Evolutionary conservation across 1,140 invertebrate species (phyloP).

Genomic region (Plutomurus gul): DNA sequence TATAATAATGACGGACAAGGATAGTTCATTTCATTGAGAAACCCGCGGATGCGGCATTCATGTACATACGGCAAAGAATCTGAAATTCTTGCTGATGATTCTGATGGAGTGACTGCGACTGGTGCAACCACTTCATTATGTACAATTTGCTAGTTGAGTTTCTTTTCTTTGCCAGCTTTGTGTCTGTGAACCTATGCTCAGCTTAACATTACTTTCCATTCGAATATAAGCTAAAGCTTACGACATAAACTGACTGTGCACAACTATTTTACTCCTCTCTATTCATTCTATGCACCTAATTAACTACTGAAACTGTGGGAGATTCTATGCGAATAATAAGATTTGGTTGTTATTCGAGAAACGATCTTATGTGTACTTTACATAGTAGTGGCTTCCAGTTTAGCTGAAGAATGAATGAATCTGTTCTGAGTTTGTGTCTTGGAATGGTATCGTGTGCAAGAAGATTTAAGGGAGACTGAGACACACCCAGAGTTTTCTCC

Average conservation of each 20-base stretch:
- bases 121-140: slow-evolving; percentile 37
- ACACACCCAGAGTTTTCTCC: slow-evolving; percentile 31
- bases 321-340: slow-evolving; percentile 8
- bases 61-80: slow-evolving; percentile 2
- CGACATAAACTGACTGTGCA: neutral
- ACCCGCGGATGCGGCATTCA: slow-evolving; percentile 15
- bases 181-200: neutral
- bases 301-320: neutral
- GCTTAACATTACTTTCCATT: neutral
- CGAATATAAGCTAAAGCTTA: neutral
- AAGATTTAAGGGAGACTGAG: slow-evolving; percentile 35
- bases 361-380: neutral
- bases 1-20: neutral
- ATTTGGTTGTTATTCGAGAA: neutral
- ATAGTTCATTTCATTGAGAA: slow-evolving; percentile 22
- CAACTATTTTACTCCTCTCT: neutral
- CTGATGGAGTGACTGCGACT: slow-evolving; percentile 1
- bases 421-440: slow-evolving; percentile 2
- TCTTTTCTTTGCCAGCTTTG: neutral
- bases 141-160: slow-evolving; percentile 25
- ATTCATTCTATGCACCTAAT: neutral
- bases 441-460: neutral
- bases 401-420: slow-evolving; percentile 23
- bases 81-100: slow-evolving; percentile 7
- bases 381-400: neutral